Evolutionary conservation across 2,113 vertebrate genomes (phyloP), one percentile per base, ranked within the genome.

Genomic region (Donacobius atricapilla): DNA sequence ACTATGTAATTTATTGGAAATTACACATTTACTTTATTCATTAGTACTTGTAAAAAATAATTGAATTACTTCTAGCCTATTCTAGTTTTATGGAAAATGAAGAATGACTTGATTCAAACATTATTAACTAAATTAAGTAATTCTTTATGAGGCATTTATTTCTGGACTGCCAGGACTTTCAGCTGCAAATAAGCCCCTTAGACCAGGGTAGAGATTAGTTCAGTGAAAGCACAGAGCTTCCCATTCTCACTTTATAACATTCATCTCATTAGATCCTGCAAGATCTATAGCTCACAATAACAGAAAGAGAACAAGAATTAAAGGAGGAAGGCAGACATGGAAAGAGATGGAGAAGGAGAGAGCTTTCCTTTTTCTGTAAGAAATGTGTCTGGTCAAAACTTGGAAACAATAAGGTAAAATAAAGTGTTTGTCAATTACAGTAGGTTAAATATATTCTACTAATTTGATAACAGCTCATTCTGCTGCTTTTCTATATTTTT

Each of bases 261-360:
- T 96, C 93, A 96, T 98, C 94, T 98, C 93, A 97, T 97, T 97
- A 97, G 93, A 94, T 97, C 72, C 57, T 85, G 89, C 90, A 94
- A 89, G 77, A 92, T 64, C 60, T 69, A 5, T 60, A 50, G 64
- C 31, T 95, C n/a, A 27, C 42, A 78, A 21, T 50, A 84, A 70
- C 21, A 79, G 44, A 7, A 7, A 68, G 81, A 77, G 31, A 64
- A 68, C 30, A 77, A 60, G 81, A 83, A 73, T 45, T 73, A 63
- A 69, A 78, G 72, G 47, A 61, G 70, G 63, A 69, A 58, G 23
- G 17, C 33, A 73, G n/a, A 48, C 9, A 35, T 47, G 37, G 53
- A 66, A 78, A 76, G 47, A 78, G 35, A 54, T 9, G 48, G 22
- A 53, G 31, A 60, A 81, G 27, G 11, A 87, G 33, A 51, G 53